These are phyloP conservation scores for Dryocosmus kuriphilus DNA, from an alignment of 2,888 invertebrate genomes.

Conservation along the genomic window DNA sequence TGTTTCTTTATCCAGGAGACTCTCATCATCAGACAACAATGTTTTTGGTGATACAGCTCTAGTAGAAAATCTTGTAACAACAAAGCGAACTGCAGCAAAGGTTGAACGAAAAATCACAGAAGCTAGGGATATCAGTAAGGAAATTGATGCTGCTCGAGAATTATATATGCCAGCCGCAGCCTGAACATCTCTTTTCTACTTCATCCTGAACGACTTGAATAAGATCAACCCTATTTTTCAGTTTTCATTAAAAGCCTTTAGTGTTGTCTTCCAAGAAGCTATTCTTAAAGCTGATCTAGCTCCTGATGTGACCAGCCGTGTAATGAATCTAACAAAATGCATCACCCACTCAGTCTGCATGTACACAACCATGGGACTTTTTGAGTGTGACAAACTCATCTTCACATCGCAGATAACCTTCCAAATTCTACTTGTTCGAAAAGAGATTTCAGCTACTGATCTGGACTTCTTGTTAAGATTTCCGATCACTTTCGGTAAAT, in stretches of 20 bases:
- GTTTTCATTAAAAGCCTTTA: conserved; percentile 97
- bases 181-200: conserved; percentile 94
- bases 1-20: conserved; percentile 74
- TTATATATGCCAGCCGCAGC: conserved; percentile 93
- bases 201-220: conserved; percentile 96
- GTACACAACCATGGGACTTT: conserved; percentile 95
- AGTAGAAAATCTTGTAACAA: conserved; percentile 97
- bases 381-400: conserved; percentile 97
- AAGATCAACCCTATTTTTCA: conserved; percentile 98
- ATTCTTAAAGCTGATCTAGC: conserved; percentile 92
- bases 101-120: conserved; percentile 95
- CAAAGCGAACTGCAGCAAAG: conserved; percentile 96
- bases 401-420: conserved; percentile 98
- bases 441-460: conserved; percentile 91
- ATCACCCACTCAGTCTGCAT: conserved; percentile 96
- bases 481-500: conserved; percentile 86
- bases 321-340: conserved; percentile 94
- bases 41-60: conserved; percentile 95
- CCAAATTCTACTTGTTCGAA: conserved; percentile 91
- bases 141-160: conserved; percentile 96
- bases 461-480: conserved; percentile 95
- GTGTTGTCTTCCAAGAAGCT: conserved; percentile 98
- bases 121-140: conserved; percentile 93
- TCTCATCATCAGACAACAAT: conserved; percentile 95
- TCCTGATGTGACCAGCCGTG: conserved; percentile 87